Percentiles rank a stretch among this genome's conserved stretches.
phyloP scores from a whole-genome alignment of 2,113 vertebrate species.

The Aspidoscelis tigris region DNA sequence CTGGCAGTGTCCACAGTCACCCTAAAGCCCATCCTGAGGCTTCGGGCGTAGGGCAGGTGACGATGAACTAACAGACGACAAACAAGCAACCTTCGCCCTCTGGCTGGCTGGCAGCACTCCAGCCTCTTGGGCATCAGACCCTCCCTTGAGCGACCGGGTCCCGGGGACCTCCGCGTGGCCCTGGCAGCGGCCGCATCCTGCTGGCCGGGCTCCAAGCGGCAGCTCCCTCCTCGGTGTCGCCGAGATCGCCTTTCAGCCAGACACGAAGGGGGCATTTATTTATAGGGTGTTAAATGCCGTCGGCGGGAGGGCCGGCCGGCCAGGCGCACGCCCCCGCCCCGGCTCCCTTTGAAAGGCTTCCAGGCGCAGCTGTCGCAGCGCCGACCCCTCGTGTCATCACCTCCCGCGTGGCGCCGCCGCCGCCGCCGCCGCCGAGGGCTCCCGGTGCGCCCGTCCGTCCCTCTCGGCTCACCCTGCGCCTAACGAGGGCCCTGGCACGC shows the following conservation, averaged over 20 bases:
- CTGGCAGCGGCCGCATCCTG: background rate
- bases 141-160: too few species aligned
- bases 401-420: background rate
- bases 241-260: slow-evolving; percentile 62
- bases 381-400: slow-evolving; percentile 4
- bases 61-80: background rate
- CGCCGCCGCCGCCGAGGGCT: background rate
- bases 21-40: too few species aligned
- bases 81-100: background rate
- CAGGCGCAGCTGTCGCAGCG: slow-evolving; percentile 53
- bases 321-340: background rate
- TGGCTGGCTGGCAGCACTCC: background rate
- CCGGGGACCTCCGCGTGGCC: too few species aligned
- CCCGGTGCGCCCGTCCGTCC: rapidly evolving
- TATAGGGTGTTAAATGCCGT: slow-evolving; percentile 79
- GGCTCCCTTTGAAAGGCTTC: background rate
- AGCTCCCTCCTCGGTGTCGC: slow-evolving; percentile 57
- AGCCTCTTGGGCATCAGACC: background rate
- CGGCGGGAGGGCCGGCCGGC: slow-evolving; percentile 55
- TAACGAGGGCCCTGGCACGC: background rate
- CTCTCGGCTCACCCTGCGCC: background rate
- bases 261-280: slow-evolving; percentile 73
- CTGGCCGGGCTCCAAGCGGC: slow-evolving; percentile 47
- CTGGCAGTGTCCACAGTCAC: too few species aligned
- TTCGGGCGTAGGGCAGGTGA: too few species aligned